Conservation (phyloP, 2,888 invertebrate species). For the Calameuta pallipes region DNA sequence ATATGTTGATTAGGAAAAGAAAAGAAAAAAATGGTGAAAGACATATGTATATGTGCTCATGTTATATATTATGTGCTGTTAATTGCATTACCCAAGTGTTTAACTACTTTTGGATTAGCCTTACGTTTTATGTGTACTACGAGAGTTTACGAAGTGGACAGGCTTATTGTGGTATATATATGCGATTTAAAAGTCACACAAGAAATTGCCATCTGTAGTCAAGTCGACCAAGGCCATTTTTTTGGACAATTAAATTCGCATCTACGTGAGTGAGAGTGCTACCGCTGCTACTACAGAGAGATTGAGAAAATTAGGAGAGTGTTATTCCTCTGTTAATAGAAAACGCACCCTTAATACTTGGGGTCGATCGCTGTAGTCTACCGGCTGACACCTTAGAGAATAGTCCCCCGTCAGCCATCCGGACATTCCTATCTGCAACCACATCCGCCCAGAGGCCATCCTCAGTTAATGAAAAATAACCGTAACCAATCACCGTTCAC, state of each 20-base stretch:
- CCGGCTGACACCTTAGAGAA: constrained; percentile 95
- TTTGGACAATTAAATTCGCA: background rate
- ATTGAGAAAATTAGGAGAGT: background rate
- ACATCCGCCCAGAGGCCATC: constrained; percentile 62
- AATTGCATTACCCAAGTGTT: constrained; percentile 48
- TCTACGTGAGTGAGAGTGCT: background rate
- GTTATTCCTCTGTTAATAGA: constrained; percentile 24
- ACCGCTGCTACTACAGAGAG: background rate
- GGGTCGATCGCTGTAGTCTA: constrained; percentile 93
- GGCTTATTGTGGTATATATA: background rate
- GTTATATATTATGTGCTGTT: constrained; percentile 42
- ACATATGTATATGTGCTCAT: background rate
- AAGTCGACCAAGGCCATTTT: background rate
- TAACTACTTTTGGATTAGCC: constrained; percentile 38
- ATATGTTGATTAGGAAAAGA: background rate
- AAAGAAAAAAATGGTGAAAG: background rate
- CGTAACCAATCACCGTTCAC: constrained; percentile 1
- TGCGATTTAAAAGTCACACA: background rate
- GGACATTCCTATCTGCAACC: constrained; percentile 86
- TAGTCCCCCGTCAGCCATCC: constrained; percentile 97
- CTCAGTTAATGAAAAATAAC: constrained; percentile 30
- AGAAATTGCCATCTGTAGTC: background rate
- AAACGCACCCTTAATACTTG: constrained; percentile 90
- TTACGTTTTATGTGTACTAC: background rate
- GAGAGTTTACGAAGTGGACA: background rate